These are phyloP conservation scores for Callimorpha dominula DNA, from an alignment of 2,888 invertebrate genomes.

Conservation along the genomic window DNA sequence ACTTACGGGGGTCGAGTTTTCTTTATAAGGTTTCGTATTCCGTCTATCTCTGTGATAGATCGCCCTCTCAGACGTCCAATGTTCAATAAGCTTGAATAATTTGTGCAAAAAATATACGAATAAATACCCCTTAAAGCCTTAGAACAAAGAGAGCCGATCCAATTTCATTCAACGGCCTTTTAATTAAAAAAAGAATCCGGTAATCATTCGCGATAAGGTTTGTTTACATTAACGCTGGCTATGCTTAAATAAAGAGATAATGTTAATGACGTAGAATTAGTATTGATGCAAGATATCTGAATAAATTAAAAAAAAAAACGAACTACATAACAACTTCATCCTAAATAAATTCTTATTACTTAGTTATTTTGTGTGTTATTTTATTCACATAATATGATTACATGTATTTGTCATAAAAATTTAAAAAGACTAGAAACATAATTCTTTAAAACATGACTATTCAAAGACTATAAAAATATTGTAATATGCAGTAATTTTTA, in stretches of 20 bases:
- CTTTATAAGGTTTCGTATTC: constrained; percentile 64
- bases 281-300: neutral
- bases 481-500: no score
- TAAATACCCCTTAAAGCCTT: constrained; percentile 61
- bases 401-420: no score
- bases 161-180: constrained; percentile 66
- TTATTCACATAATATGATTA: no score
- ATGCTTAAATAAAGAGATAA: constrained; percentile 29
- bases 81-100: constrained; percentile 79
- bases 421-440: no score
- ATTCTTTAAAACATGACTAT: no score
- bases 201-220: constrained; percentile 55
- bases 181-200: constrained; percentile 64
- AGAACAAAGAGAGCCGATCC: constrained; percentile 64
- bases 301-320: neutral
- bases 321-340: neutral
- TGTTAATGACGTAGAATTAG: neutral
- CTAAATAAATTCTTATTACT: neutral
- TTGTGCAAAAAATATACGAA: constrained; percentile 71
- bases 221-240: constrained; percentile 46
- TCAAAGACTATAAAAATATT: no score
- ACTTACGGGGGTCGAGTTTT: constrained; percentile 67
- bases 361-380: neutral
- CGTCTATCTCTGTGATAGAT: constrained; percentile 74
- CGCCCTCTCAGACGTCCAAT: constrained; percentile 67